Base-by-base conservation (phyloP, 2,113 vertebrate species). In the Odontesthes bonariensis region DNA sequence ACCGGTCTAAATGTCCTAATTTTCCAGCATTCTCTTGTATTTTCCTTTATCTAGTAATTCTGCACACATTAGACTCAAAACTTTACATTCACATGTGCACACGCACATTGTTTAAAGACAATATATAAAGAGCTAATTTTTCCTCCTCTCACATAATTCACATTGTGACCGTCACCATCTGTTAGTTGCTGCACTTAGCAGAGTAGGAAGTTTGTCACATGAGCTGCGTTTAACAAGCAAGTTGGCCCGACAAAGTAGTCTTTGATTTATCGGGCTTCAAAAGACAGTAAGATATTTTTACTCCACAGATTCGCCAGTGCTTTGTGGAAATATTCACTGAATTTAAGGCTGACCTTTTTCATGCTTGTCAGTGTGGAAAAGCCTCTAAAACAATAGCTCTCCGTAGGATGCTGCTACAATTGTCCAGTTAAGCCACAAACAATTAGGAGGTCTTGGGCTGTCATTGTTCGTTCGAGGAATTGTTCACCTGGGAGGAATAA, bases 231-330 rank as follows among this genome's bases (percentile, higher is more conserved):
- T 38, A 38, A 52, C 19, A 14, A 22, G 32, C 13, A 22, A 57
- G 19, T n/a, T 12, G 7, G 9, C 10, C 31, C 16, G 53, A 61
- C 31, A n/a, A 51, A 64, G 31, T 6, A 53, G 57, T n/a, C 12
- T 64, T 55, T 74, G 55, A 77, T 55, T 64, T 60, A 52, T 8
- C 9, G 6, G 27, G 53, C 11, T 49, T 20, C 10, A 32, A 46
- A 47, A n/a, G 14, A 53, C 3, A 27, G 27, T 2, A 27, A 27
- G 6, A 51, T 46, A 27, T 27, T 44, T 63, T 40, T 44, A 5
- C 17, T 8, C 16, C 9, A 2, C 19, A 53, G 33, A 54, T 22
- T 54, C 5, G 3, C 16, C 38, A 47, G 14, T 11, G 16, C 12
- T 10, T 40, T 42, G 40, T 40, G 31, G 13, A 32, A 46, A 8